Evolutionary conservation across 2,113 vertebrate species (phyloP).

Genomic region (Dissostichus mawsoni): DNA sequence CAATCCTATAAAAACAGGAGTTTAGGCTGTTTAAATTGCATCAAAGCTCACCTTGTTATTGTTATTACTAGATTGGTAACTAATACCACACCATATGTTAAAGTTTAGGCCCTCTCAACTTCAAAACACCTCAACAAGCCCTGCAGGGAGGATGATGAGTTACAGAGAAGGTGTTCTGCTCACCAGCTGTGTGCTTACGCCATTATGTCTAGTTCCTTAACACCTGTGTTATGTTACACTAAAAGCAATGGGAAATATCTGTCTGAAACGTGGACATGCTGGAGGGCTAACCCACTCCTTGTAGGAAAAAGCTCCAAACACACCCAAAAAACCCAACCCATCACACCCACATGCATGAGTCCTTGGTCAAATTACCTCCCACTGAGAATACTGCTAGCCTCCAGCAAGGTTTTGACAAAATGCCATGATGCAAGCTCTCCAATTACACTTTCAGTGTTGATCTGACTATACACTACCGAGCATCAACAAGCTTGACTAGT

Average conservation of each 20-base stretch:
- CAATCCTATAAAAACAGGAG: neutral
- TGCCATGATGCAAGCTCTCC: slow-evolving; percentile 33
- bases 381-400: slow-evolving; percentile 23
- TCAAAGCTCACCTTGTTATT: neutral
- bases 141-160: neutral
- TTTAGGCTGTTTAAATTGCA: neutral
- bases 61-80: neutral
- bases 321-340: slow-evolving; percentile 44
- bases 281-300: slow-evolving; percentile 38
- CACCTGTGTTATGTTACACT: slow-evolving; percentile 25
- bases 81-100: neutral
- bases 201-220: slow-evolving; percentile 5
- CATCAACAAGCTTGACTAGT: slow-evolving; percentile 44
- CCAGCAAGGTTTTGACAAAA: slow-evolving; percentile 44
- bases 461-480: slow-evolving; percentile 17
- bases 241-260: slow-evolving; percentile 10
- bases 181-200: neutral
- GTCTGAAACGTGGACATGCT: slow-evolving; percentile 31
- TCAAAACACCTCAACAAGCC: neutral
- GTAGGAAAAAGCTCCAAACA: slow-evolving; percentile 10
- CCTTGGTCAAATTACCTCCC: slow-evolving; percentile 52
- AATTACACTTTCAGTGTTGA: slow-evolving; percentile 49
- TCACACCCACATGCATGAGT: slow-evolving; percentile 24
- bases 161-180: slow-evolving; percentile 23
- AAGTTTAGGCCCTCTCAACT: neutral